A percentile compares a stretch with the other conserved stretches of the same genome.
Conservation (phyloP, 2,888 invertebrate species). For the Lasioglossum vierecki region DNA sequence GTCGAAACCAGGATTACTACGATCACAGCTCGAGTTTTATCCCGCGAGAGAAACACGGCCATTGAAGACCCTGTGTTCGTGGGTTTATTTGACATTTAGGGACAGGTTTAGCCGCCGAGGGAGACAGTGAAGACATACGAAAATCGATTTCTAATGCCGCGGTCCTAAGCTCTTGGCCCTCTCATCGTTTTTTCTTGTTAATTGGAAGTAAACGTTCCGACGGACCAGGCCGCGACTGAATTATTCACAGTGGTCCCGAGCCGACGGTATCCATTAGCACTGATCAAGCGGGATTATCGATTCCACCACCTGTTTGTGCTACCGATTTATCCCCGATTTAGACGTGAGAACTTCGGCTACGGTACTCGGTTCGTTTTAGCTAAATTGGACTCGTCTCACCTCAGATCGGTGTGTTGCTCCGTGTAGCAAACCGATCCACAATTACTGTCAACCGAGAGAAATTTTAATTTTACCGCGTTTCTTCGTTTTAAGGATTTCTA, state of each 20-base stretch:
- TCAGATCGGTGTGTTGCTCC: not conserved
- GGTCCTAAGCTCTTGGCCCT: not conserved
- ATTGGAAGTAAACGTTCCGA: slow-evolving; percentile 60
- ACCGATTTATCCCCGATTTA: slow-evolving; percentile 24
- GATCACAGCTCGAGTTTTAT: not conserved
- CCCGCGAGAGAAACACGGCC: not conserved
- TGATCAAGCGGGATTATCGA: slow-evolving; percentile 62
- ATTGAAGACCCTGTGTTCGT: not conserved
- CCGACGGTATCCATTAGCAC: slow-evolving; percentile 63
- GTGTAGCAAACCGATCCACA: not conserved
- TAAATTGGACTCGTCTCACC: not conserved
- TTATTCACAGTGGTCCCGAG: not conserved
- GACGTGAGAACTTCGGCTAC: not conserved
- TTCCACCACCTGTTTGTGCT: slow-evolving; percentile 59
- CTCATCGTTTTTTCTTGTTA: not conserved
- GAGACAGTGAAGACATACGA: not conserved
- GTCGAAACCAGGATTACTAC: not conserved
- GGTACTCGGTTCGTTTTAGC: not conserved
- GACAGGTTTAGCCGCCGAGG: not conserved
- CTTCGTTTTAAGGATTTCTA: not conserved
- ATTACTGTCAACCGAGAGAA: not conserved
- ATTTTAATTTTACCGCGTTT: not conserved
- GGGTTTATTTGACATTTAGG: not conserved
- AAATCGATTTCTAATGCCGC: not conserved
- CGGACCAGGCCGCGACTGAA: slow-evolving; percentile 37